A percentile compares a stretch with the other conserved stretches of the same genome.
Evolutionary conservation across 2,888 invertebrate species (phyloP).

Genomic region (Tenthredo amoena): DNA sequence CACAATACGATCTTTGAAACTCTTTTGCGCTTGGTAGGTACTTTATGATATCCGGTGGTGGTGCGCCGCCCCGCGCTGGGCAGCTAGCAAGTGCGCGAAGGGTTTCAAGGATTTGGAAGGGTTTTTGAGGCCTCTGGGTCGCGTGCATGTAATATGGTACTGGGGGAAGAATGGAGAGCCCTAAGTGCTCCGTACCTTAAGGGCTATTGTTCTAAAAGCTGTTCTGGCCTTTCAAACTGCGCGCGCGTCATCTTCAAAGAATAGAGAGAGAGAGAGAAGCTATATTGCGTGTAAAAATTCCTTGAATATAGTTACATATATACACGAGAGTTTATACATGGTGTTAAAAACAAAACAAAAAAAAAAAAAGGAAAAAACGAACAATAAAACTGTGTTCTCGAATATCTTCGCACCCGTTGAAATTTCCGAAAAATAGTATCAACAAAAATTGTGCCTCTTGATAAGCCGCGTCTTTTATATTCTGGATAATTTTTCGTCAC

Average conservation of each 20-base stretch:
- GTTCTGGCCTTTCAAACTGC: conserved; percentile 58
- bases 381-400: conserved; percentile 63
- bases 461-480: not conserved
- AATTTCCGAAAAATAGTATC: not conserved
- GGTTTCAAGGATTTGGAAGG: conserved; percentile 56
- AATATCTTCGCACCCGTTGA: not conserved
- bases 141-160: conserved; percentile 56
- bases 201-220: conserved; percentile 68
- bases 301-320: not conserved
- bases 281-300: conserved; percentile 13
- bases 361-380: too few relatives aligned
- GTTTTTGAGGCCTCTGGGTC: conserved; percentile 55
- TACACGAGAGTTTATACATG: not conserved
- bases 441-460: not conserved
- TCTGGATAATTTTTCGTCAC: not conserved
- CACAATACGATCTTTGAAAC: conserved; percentile 8
- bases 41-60: conserved; percentile 60
- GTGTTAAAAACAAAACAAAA: not conserved
- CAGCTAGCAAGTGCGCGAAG: not conserved
- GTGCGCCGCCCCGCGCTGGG: not conserved
- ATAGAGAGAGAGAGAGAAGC: conserved; percentile 52
- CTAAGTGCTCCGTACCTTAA: conserved; percentile 62
- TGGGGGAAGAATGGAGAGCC: conserved; percentile 65
- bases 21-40: conserved; percentile 55
- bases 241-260: conserved; percentile 32